Evolutionary conservation across 2,888 invertebrate species (phyloP), one percentile per base, ranked within the genome.

Genomic region (Volucella bombylans): DNA sequence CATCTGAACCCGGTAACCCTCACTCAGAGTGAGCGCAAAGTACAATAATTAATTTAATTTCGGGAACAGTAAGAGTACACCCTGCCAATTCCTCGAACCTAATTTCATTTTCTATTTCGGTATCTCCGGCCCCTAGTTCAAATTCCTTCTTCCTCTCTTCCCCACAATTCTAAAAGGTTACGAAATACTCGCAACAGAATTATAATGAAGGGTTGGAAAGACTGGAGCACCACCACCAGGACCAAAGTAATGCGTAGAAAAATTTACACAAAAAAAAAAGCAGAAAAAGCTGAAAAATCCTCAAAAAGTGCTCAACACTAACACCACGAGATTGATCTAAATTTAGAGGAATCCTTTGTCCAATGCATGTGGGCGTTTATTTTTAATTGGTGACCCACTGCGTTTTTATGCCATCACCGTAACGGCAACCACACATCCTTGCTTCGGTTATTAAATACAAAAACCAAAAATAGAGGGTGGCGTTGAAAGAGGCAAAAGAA

Each of bases 311-410:
- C 47, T 11, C 43, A 76, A 31, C 43, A 65, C 38, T n/a, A 31
- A 6, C 31, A 31, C 31, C 31, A n/a, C n/a, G 38, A 59, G 45
- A 45, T 64, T 76, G 52, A 61, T 68, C 39, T 57, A 64, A 74
- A 62, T 68, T 68, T 47, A n/a, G n/a, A n/a, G 18, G 14, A 65
- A 59, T 67, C 74, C 71, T 80, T 83, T 83, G 71, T 80, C 74
- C 80, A 65, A 76, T 71, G 62, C 74, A 80, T 80, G 74, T 83
- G 49, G 80, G 83, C 83, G 83, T 77, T 85, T 73, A 81, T 72
- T 85, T 85, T 81, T 85, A 85, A 85, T 85, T 85, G 81, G 76
- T 68, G 85, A 81, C 76, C 85, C 76, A 76, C 72, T 81, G 31
- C 6, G 31, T 31, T 31, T 31, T 31, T 6, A 50, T n/a, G 43